Conservation (phyloP, 2,113 vertebrate genomes). For the Phaethon lepturus region DNA sequence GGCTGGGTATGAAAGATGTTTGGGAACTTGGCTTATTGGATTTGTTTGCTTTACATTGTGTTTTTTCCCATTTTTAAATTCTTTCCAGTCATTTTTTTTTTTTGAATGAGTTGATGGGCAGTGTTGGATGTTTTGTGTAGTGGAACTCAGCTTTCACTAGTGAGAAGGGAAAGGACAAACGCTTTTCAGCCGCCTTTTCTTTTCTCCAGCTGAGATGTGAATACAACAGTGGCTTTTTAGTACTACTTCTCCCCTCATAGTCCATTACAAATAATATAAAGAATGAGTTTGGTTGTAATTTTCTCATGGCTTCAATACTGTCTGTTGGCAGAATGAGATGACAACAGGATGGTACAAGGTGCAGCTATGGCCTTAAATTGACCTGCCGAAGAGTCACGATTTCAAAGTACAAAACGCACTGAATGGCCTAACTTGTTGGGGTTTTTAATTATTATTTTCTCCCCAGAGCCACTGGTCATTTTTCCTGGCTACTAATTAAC, state of each 20-base stretch:
- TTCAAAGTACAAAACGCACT: background rate
- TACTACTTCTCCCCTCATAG: background rate
- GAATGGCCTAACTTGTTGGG: background rate
- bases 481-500: background rate
- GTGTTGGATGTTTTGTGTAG: background rate
- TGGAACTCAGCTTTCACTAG: background rate
- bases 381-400: background rate
- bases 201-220: background rate
- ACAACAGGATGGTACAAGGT: background rate
- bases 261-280: background rate
- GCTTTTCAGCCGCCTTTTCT: background rate
- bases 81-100: background rate
- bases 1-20: background rate
- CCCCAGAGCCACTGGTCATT: rapidly evolving
- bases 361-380: background rate
- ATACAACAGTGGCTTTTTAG: background rate
- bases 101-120: background rate
- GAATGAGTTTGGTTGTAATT: background rate
- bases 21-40: background rate
- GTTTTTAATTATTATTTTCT: background rate
- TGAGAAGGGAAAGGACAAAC: background rate
- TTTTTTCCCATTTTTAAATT: background rate
- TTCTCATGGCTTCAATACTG: rapidly evolving
- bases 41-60: background rate
- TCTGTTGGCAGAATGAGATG: background rate